Conservation (phyloP, 1,140 invertebrate genomes). For the Drosophila bocqueti region DNA sequence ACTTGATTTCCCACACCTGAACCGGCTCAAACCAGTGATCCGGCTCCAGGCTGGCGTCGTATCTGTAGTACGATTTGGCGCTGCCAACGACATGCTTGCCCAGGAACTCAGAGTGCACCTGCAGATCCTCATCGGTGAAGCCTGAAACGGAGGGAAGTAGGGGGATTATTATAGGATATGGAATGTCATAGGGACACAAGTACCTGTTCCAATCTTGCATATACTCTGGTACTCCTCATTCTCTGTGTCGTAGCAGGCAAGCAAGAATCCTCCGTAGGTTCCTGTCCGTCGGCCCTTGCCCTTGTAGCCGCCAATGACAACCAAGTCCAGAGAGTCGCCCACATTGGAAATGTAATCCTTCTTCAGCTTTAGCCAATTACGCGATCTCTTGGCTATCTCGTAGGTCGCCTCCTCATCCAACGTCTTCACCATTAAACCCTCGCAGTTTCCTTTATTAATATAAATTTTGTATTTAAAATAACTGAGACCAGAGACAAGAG, state of each 20-base stretch:
- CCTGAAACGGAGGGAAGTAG: conserved; percentile 33
- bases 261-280: conserved; percentile 97
- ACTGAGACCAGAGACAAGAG: neutral
- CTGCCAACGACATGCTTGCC: conserved; percentile 90
- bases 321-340: conserved; percentile 97
- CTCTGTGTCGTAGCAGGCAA: conserved; percentile 98
- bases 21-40: conserved; percentile 98
- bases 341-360: conserved; percentile 99
- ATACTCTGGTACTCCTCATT: conserved; percentile 96
- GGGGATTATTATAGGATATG: too few species aligned
- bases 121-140: conserved; percentile 96
- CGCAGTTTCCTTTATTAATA: conserved; percentile 91
- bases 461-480: neutral
- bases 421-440: conserved; percentile 99
- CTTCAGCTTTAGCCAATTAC: conserved; percentile 99
- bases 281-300: conserved; percentile 98
- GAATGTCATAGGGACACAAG: neutral
- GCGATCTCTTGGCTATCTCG: conserved; percentile 98
- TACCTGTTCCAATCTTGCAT: conserved; percentile 97
- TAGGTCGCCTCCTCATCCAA: conserved; percentile 97
- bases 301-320: conserved; percentile 97
- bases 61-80: conserved; percentile 95
- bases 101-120: conserved; percentile 91
- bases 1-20: conserved; percentile 99
- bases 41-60: conserved; percentile 91